These are phyloP conservation scores for Dendrolimus kikuchii DNA, from an alignment of 1,140 invertebrate genomes.

Conservation along the genomic window DNA sequence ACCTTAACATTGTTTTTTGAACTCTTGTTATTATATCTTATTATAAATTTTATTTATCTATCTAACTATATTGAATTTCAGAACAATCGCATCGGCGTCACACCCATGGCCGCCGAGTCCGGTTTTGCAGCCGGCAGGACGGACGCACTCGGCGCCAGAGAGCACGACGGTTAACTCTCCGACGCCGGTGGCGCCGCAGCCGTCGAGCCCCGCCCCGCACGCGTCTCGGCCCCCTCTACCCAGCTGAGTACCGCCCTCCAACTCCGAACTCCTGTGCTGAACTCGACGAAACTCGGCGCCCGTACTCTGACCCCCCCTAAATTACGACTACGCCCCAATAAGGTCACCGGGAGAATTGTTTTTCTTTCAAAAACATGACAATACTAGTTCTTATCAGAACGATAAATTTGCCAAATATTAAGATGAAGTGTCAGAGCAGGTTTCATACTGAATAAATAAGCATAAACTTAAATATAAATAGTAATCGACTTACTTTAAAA, in stretches of 20 bases:
- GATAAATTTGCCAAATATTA: slow-evolving; percentile 7
- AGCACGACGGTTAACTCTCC: slow-evolving; percentile 72
- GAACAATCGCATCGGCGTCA: slow-evolving; percentile 71
- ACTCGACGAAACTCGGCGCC: slow-evolving; percentile 69
- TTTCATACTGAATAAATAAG: no score
- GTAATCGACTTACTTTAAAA: no score
- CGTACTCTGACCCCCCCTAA: slow-evolving; percentile 53
- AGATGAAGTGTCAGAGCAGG: no score
- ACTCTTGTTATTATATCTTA: background rate
- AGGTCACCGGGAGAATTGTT: slow-evolving; percentile 48
- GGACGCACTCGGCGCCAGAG: slow-evolving; percentile 82
- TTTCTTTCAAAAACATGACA: slow-evolving; percentile 27
- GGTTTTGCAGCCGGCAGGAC: slow-evolving; percentile 79
- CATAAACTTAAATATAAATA: no score
- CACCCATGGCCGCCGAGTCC: slow-evolving; percentile 84
- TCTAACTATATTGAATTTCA: slow-evolving; percentile 27
- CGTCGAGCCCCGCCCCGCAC: slow-evolving; percentile 53
- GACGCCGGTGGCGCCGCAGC: slow-evolving; percentile 38
- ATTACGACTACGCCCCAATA: slow-evolving; percentile 37
- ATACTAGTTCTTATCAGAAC: slow-evolving; percentile 11
- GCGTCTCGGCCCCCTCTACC: slow-evolving; percentile 56
- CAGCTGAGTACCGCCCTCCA: slow-evolving; percentile 72
- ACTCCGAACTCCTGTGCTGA: slow-evolving; percentile 72
- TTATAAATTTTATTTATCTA: background rate
- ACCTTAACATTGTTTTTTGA: no score